phyloP scores from a whole-genome alignment of 1,140 invertebrate genomes.

The Condylostylus longicornis region DNA sequence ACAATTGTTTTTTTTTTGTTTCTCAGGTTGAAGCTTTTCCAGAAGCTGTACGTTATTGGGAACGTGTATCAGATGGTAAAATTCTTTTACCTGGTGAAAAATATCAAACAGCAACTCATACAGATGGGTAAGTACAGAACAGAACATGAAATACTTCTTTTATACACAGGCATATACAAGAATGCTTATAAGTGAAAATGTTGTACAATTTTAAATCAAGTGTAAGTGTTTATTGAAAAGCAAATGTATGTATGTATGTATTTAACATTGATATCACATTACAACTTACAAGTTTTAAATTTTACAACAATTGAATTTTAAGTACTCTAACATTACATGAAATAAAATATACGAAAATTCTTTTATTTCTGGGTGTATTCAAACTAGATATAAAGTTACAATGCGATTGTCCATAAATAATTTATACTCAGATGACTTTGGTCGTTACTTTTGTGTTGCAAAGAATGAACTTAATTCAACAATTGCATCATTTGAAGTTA shows the following conservation, averaged over 20 bases:
- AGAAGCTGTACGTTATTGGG: conserved; percentile 73
- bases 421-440: conserved; percentile 46
- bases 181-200: too few species aligned
- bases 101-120: conserved; percentile 49
- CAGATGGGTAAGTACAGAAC: conserved; percentile 21
- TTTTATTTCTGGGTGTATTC: conserved; percentile 3
- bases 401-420: conserved; percentile 63
- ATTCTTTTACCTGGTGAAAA: conserved; percentile 53
- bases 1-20: neutral
- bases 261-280: neutral
- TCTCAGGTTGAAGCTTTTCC: conserved; percentile 69
- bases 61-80: conserved; percentile 51
- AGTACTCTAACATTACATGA: too few species aligned
- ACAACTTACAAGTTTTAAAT: too few species aligned
- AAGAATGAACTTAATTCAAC: conserved; percentile 67
- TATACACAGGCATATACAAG: too few species aligned
- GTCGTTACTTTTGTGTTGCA: conserved; percentile 65
- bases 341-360: too few species aligned
- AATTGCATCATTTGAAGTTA: conserved; percentile 55
- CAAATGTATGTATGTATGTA: too few species aligned
- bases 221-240: too few species aligned
- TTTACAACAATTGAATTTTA: too few species aligned
- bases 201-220: too few species aligned
- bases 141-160: too few species aligned
- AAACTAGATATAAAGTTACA: conserved; percentile 21